Evolutionary conservation across 2,113 vertebrate species (phyloP), one percentile per base, ranked within the genome.

Genomic region (Malurus elegans): DNA sequence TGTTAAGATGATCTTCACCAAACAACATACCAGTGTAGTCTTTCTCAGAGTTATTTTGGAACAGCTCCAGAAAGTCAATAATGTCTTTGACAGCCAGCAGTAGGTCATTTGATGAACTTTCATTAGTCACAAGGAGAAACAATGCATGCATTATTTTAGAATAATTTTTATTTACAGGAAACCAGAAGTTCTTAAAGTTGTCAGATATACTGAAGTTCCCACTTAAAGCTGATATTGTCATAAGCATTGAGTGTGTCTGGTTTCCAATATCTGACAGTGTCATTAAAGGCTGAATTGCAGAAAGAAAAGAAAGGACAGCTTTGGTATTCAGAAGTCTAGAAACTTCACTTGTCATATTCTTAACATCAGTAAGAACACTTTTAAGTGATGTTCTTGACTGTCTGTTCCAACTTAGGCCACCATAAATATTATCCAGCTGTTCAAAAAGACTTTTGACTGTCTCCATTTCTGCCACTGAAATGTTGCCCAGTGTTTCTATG

Each of bases 271-370:
- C 36, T 69, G 96, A 86, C 3, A 42, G 17, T 0, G 0, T 45
- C 75, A 96, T 86, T 70, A 97, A 79, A 78, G 95, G 95, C 18
- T 88, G 81, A 47, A 95, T 23, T 44, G 32, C 23, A 88, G 88
- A 93, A 25, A 96, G 51, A 36, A 96, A 74, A 51, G 75, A 91
- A 76, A 79, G 25, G 12, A 66, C 61, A 47, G 85, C 76, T 80
- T 93, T 79, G 28, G 48, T 70, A 81, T 17, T 53, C 34, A 94
- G 38, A 7, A 67, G 34, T 53, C 45, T 50, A 73, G 94, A 90
- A 71, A 94, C 23, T 25, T 66, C 91, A 42, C 42, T 87, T 15
- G 79, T 73, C 76, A 92, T 44, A 17, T 65, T 96, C 72, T 88
- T 90, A 70, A 96, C 61, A 29, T 60, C 31, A 42, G 24, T 64